Evolutionary conservation across 2,797 vertebrate genomes (phyloP).

Genomic region (Synaphobranchus kaupii): DNA sequence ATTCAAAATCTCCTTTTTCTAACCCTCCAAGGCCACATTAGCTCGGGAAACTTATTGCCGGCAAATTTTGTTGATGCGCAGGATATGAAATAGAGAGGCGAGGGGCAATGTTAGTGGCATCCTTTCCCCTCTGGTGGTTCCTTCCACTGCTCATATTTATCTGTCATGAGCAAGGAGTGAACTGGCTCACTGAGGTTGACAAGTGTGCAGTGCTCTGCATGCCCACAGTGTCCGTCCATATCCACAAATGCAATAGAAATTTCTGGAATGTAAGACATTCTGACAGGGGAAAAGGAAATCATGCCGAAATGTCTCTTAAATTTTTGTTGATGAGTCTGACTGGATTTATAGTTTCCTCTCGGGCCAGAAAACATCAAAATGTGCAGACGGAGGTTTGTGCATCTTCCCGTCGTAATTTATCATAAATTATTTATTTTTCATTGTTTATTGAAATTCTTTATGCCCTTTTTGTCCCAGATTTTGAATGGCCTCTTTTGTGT

Average conservation of each 20-base stretch:
- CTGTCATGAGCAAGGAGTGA: constrained; percentile 17
- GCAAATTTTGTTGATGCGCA: constrained; percentile 42
- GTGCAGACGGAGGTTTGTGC: background rate
- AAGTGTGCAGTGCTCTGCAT: background rate
- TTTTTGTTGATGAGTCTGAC: background rate
- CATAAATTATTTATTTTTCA: background rate
- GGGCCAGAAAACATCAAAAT: background rate
- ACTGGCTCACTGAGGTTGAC: background rate
- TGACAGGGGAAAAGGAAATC: background rate
- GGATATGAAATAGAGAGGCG: constrained; percentile 37
- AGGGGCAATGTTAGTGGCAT: constrained; percentile 37
- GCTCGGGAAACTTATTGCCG: constrained; percentile 39
- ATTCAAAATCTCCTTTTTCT: background rate
- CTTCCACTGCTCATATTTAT: constrained; percentile 37
- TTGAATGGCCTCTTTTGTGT: too few relatives aligned
- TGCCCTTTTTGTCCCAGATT: too few relatives aligned
- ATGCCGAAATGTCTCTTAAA: background rate
- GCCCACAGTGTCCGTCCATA: background rate
- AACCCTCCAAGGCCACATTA: constrained; percentile 37
- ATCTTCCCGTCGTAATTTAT: background rate
- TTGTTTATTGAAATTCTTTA: too few relatives aligned
- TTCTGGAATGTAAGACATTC: background rate
- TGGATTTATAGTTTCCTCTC: background rate
- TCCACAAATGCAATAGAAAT: background rate
- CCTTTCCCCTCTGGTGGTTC: constrained; percentile 39